Base-by-base conservation (phyloP, 2,888 invertebrate genomes). In the Drosophila basisetae region DNA sequence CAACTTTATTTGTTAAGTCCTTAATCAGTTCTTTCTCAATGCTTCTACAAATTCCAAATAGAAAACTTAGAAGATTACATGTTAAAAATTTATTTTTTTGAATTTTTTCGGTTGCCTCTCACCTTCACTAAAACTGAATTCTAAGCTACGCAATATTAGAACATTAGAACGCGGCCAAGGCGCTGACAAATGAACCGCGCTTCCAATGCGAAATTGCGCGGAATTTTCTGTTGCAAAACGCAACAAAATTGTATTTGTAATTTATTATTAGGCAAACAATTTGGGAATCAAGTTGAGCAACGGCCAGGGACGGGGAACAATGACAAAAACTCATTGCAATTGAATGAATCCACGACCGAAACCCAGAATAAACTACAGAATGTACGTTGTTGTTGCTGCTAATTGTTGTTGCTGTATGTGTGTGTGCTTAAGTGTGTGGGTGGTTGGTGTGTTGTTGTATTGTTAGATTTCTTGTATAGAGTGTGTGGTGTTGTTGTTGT, bases 11-110 rank as follows among this genome's bases (percentile, higher is more conserved):
- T 83, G 76, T 89, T 90, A 91, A 83, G 84, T 92, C 78, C 85
- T 88, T 91, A 91, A 92, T 91, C 92, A 91, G 91, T 91, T 92
- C 92, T 92, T 92, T 92, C 89, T 82, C 90, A 87, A 89, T 91
- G 91, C 77, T 82, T 83, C 88, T 89, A 90, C 76, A 85, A 90
- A 77, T 85, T 86, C 78, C 85, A 82, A 90, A 89, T 75, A 76
- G 80, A 90, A 89, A 83, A 86, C 89, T 90, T 82, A 85, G 75
- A 76, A 72, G 79, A 81, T 72, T 90, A 90, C 79, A 89, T 73
- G 73, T 82, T 83, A 76, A 78, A 81, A 88, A 76, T 89, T 84
- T 85, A 56, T 76, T 71, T 60, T 70, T 77, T 89, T 78, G 58
- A 72, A 64, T 78, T 84, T 87, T 80, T 60, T 68, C 64, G 66